Evolutionary conservation across 2,797 vertebrate species (phyloP).

Genomic region (Malurus leucopterus): DNA sequence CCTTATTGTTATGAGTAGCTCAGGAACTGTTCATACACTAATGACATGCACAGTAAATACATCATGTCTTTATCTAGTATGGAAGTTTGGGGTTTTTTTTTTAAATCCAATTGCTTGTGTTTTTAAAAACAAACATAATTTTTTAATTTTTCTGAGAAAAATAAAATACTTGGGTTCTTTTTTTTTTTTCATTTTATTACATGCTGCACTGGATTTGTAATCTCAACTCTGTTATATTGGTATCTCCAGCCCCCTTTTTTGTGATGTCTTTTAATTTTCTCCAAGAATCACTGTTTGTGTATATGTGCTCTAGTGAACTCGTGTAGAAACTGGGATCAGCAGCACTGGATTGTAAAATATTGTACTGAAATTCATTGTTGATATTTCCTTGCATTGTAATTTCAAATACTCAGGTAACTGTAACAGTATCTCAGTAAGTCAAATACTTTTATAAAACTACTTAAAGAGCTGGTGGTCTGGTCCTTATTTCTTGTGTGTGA

Average conservation of each 20-base stretch:
- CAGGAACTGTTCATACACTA: constrained; percentile 4
- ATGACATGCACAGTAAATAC: neutral
- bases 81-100: neutral
- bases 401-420: constrained; percentile 73
- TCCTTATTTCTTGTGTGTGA: neutral
- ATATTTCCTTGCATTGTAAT: constrained; percentile 67
- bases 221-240: constrained; percentile 10
- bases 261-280: constrained; percentile 33
- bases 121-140: neutral
- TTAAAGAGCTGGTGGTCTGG: constrained; percentile 33
- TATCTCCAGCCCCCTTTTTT: constrained; percentile 66
- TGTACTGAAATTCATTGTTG: constrained; percentile 62
- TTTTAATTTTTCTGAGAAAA: neutral
- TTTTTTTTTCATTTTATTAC: neutral
- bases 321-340: constrained; percentile 41
- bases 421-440: constrained; percentile 63
- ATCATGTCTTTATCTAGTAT: neutral
- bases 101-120: neutral
- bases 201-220: neutral
- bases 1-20: constrained; percentile 41
- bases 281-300: constrained; percentile 51
- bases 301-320: constrained; percentile 62
- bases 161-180: neutral
- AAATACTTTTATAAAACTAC: constrained; percentile 71
- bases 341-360: constrained; percentile 69